Evolutionary conservation across 2,797 vertebrate species (phyloP).

Genomic region (Enteromius radiatus): DNA sequence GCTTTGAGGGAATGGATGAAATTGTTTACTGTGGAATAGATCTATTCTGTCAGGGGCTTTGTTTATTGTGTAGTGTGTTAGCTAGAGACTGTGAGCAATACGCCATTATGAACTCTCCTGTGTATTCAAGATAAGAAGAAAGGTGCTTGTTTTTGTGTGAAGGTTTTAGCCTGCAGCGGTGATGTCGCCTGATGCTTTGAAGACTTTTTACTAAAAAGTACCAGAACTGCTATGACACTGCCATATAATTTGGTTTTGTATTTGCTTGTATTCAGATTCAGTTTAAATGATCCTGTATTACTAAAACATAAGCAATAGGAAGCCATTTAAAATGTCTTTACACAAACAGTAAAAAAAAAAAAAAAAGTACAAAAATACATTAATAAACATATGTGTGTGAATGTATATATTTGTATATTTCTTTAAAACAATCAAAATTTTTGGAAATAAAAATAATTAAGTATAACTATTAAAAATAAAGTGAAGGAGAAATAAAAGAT

Average conservation of each 20-base stretch:
- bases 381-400: too few species aligned
- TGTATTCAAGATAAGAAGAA: conserved; percentile 2
- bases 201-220: not conserved
- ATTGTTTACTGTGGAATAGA: conserved; percentile 11
- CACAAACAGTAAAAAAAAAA: too few species aligned
- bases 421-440: too few species aligned
- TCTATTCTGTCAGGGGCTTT: conserved; percentile 13
- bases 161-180: not conserved
- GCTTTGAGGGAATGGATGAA: not conserved
- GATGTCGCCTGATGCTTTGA: not conserved
- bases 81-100: not conserved
- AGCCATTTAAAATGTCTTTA: not conserved
- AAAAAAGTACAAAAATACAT: too few species aligned
- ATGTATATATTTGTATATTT: too few species aligned
- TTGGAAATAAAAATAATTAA: too few species aligned
- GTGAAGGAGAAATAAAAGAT: not conserved
- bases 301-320: not conserved
- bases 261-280: not conserved
- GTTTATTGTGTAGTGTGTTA: conserved; percentile 5
- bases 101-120: not conserved
- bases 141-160: not conserved
- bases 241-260: not conserved
- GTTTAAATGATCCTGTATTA: not conserved
- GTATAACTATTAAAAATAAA: too few species aligned
- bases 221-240: not conserved